These are phyloP conservation scores for Oryctes rhinoceros DNA, from an alignment of 1,140 invertebrate genomes.

Conservation along the genomic window DNA sequence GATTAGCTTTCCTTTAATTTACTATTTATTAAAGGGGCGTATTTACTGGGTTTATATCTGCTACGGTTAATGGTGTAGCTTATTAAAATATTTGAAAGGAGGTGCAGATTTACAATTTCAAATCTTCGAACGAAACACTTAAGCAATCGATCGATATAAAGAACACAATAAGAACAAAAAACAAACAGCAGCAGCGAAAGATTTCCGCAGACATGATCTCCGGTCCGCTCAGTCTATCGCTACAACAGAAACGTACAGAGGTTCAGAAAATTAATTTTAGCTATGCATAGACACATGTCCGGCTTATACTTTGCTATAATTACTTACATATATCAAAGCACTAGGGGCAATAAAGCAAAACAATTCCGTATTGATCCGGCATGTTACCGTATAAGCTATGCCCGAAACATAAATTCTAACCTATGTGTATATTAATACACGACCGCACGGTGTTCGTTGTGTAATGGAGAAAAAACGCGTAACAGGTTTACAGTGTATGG, in stretches of 20 bases:
- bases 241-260: not conserved
- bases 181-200: not conserved
- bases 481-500: slow-evolving; percentile 2
- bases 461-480: not conserved
- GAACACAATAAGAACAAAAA: too few species aligned
- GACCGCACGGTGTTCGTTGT: not conserved
- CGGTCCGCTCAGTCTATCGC: not conserved
- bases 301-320: slow-evolving; percentile 11
- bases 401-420: not conserved
- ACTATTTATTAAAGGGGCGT: too few species aligned
- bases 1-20: too few species aligned
- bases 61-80: too few species aligned
- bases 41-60: too few species aligned
- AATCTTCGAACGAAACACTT: too few species aligned
- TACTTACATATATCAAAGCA: slow-evolving; percentile 22
- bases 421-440: not conserved
- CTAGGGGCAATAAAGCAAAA: slow-evolving; percentile 16
- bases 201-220: not conserved
- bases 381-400: not conserved
- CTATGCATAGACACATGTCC: slow-evolving; percentile 1
- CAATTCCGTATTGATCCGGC: slow-evolving; percentile 7
- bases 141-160: too few species aligned
- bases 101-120: too few species aligned
- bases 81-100: too few species aligned
- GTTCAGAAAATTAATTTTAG: slow-evolving; percentile 2